A percentile compares a stretch with the other conserved stretches of the same genome.
Conservation (phyloP, 2,797 vertebrate genomes). For the Ciconia nigra region DNA sequence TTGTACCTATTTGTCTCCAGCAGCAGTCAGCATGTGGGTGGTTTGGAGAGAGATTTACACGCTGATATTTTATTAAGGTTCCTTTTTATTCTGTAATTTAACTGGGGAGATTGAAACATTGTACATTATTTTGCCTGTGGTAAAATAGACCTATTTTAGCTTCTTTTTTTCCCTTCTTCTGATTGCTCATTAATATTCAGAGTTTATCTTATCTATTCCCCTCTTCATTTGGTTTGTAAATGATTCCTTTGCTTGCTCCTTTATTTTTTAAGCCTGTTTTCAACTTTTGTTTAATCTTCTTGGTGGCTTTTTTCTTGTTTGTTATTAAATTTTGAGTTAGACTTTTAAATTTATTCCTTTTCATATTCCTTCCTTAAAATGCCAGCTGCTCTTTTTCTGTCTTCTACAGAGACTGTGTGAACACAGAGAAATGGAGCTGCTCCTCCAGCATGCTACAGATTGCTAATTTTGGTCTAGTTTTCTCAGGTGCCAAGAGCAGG, state of each 20-base stretch:
- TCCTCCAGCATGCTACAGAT: not conserved
- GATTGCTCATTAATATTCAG: constrained; percentile 56
- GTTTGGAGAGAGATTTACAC: constrained; percentile 37
- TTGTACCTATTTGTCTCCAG: constrained; percentile 13
- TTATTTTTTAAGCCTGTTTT: constrained; percentile 50
- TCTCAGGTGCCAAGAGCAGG: not conserved
- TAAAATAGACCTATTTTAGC: constrained; percentile 36
- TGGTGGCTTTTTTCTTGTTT: not conserved
- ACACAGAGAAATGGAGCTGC: not conserved
- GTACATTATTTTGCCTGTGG: constrained; percentile 46
- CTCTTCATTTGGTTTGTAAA: constrained; percentile 67
- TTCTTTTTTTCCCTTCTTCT: not conserved
- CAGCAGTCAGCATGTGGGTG: constrained; percentile 25
- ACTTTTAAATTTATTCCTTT: constrained; percentile 7
- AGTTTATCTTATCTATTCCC: constrained; percentile 53
- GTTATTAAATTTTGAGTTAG: not conserved
- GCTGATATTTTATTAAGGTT: constrained; percentile 8
- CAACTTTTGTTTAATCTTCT: constrained; percentile 53
- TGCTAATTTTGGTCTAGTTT: not conserved
- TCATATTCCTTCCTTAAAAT: not conserved
- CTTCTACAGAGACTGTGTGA: not conserved
- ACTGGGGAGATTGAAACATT: constrained; percentile 2
- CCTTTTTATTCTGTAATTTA: constrained; percentile 44
- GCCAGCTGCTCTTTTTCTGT: not conserved
- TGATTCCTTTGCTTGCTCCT: constrained; percentile 40